phyloP scores from a whole-genome alignment of 2,888 invertebrate genomes.

The Heliconius cydno region DNA sequence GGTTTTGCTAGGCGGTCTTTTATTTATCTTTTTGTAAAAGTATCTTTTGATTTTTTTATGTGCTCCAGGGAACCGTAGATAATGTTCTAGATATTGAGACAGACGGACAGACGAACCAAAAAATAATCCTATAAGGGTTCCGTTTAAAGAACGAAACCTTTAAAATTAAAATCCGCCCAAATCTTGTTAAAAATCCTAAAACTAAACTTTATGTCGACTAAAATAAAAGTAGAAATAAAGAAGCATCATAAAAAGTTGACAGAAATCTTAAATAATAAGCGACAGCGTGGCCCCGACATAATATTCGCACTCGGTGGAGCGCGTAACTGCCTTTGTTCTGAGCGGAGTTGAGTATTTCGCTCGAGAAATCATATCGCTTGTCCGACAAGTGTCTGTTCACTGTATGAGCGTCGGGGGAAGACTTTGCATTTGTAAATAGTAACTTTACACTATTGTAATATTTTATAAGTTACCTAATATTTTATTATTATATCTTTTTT shows the following conservation, averaged over 20 bases:
- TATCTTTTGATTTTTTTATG: no score
- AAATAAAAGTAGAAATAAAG: neutral
- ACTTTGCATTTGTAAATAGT: conserved; percentile 32
- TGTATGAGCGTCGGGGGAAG: conserved; percentile 19
- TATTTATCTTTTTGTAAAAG: no score
- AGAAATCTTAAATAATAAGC: conserved; percentile 26
- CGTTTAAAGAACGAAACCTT: neutral
- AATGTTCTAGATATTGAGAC: no score
- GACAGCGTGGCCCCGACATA: conserved; percentile 21
- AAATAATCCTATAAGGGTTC: no score
- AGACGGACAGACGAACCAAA: no score
- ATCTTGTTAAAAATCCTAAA: neutral
- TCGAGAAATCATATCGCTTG: conserved; percentile 47
- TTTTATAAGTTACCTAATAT: neutral
- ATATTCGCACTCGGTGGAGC: conserved; percentile 46
- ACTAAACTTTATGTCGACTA: neutral
- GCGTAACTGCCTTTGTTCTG: conserved; percentile 49
- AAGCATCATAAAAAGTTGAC: neutral
- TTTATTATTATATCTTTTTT: neutral
- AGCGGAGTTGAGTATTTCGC: conserved; percentile 48
- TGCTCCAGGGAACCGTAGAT: no score
- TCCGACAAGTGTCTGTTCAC: conserved; percentile 35
- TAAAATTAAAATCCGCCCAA: neutral
- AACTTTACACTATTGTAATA: conserved; percentile 1
- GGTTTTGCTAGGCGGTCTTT: no score